Base-by-base conservation (phyloP, 2,113 vertebrate genomes). In the Anolis sagrei region DNA sequence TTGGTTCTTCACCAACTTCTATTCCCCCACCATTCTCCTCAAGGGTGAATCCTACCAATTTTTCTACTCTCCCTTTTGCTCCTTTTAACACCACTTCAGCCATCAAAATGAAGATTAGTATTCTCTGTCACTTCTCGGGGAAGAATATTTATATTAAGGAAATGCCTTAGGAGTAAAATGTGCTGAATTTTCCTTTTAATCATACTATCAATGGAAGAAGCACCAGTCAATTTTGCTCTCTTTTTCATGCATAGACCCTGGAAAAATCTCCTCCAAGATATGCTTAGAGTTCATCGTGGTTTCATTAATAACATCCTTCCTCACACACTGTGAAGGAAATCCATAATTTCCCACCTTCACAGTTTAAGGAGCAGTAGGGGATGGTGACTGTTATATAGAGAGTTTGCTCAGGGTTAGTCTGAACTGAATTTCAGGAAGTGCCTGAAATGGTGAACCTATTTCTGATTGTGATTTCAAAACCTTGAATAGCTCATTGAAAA, bases 31-130 rank as follows among this genome's bases (percentile, higher is more conserved):
- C 2, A 27, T 23, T 62, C 25, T 13, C 61, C 82, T 51, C 23
- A 21, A 80, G 48, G 13, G 68, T 79, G 16, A 32, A 32, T 2
- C 25, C 6, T 6, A 8, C 10, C 2, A 36, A 36, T 73, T 58
- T 36, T 58, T 9, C 36, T 39, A 21, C 25, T 39, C 25, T n/a
- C 19, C 7, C n/a, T 68, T 66, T 39, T n/a, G 5, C n/a, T 51
- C 48, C 49, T 5, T 14, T 61, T 73, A 44, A 25, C 27, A 76
- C 23, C 36, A 58, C 18, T 68, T 54, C 62, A 5, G 27, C 73
- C 39, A 82, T 36, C 10, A 25, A 82, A 76, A 86, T 82, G 73
- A 68, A 76, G 73, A 82, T 87, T 77, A 82, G 48, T 48, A 76
- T 76, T 27, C 48, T 76, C 23, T 81, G 70, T 75, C 44, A 81